Conservation (phyloP, 2,797 vertebrate genomes). For the Coendou prehensilis region DNA sequence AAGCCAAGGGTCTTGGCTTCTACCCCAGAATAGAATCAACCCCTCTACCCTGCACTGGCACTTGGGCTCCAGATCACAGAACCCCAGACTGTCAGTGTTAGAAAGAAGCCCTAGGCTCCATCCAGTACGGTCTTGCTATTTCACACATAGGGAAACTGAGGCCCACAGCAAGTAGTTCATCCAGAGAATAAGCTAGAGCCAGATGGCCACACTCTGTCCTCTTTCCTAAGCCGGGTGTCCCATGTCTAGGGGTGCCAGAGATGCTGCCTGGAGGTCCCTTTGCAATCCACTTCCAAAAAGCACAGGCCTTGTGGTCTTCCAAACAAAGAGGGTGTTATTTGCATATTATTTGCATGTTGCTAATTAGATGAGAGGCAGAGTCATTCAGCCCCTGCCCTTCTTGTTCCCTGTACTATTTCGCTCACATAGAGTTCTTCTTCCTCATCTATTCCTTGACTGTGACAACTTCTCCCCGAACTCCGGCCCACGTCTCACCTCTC, state of each 20-base stretch:
- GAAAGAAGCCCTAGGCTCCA: constrained; percentile 11
- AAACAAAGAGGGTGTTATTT: constrained; percentile 76
- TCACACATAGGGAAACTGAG: constrained; percentile 46
- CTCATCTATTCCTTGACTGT: constrained; percentile 45
- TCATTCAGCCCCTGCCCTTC: constrained; percentile 60
- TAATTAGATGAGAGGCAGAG: constrained; percentile 78
- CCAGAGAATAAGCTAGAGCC: not conserved
- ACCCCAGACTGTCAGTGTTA: not conserved
- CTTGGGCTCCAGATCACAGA: not conserved
- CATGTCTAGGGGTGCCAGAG: constrained; percentile 30
- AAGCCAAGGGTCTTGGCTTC: constrained; percentile 24
- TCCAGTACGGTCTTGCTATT: constrained; percentile 35
- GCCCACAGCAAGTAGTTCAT: not conserved
- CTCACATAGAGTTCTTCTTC: constrained; percentile 33
- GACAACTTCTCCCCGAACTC: constrained; percentile 39
- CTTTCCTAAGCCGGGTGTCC: constrained; percentile 27
- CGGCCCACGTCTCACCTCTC: not conserved
- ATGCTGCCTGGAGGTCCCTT: constrained; percentile 48
- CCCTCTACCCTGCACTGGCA: not conserved
- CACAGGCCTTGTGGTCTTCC: constrained; percentile 62
- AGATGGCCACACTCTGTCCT: not conserved
- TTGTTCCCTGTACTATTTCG: not conserved
- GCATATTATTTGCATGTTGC: constrained; percentile 82
- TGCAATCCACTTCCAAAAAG: constrained; percentile 70
- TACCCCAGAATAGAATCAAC: not conserved